Evolutionary conservation across 2,797 vertebrate species (phyloP).

Genomic region (Oreochromis grahami): DNA sequence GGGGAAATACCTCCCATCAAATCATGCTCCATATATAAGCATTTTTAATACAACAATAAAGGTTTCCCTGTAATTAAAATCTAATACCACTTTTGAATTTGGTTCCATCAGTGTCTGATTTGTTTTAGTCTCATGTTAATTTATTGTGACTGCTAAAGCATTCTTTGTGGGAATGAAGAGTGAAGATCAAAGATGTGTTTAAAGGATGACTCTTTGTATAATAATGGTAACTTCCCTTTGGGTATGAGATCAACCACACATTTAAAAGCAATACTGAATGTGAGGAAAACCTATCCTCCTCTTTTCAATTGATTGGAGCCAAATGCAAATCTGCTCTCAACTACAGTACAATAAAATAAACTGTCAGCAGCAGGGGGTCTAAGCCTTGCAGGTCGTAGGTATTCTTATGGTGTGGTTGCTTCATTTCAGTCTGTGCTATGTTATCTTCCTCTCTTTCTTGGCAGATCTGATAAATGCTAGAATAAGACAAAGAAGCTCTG

Average conservation of each 20-base stretch:
- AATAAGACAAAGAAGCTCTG: not conserved
- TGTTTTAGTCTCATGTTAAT: conserved; percentile 7
- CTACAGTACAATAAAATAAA: conserved; percentile 13
- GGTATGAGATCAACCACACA: conserved; percentile 47
- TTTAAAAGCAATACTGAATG: not conserved
- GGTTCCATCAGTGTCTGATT: not conserved
- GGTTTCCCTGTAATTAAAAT: not conserved
- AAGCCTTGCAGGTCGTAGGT: conserved; percentile 3
- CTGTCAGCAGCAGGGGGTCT: not conserved
- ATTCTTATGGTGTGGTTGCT: not conserved
- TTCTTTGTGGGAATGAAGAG: not conserved
- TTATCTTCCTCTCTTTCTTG: not conserved
- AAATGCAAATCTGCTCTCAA: not conserved
- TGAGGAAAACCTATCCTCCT: not conserved
- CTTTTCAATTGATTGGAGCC: not conserved
- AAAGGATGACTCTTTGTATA: conserved; percentile 20
- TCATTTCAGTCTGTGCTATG: not conserved
- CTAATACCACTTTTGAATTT: not conserved
- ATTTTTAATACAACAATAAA: not conserved
- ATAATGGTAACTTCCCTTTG: conserved; percentile 26
- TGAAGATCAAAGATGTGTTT: conserved; percentile 25
- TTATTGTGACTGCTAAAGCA: not conserved
- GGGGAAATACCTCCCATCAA: not conserved
- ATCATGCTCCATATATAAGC: not conserved
- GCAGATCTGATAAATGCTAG: not conserved